Conservation (phyloP, 2,888 invertebrate species). For the Drosophila meridionalis region DNA sequence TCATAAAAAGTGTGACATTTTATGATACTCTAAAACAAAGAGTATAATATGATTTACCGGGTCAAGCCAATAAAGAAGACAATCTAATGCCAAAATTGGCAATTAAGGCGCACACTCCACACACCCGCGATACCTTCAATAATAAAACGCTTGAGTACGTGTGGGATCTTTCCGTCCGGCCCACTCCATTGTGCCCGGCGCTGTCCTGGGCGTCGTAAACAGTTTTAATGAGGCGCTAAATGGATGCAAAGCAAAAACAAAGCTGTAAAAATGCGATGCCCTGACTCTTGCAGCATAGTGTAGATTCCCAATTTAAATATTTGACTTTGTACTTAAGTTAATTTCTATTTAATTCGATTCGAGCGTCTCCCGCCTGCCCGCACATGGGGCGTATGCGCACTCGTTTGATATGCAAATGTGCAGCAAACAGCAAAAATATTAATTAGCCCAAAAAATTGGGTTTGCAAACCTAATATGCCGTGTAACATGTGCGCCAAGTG, state of each 20-base stretch:
- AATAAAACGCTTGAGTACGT: constrained; percentile 51
- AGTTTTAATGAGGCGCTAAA: constrained; percentile 58
- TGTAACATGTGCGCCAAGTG: constrained; percentile 27
- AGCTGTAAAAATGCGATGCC: constrained; percentile 16
- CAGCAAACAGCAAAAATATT: constrained; percentile 22
- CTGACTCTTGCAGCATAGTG: constrained; percentile 11
- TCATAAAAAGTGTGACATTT: constrained; percentile 16
- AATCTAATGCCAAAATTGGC: constrained; percentile 50
- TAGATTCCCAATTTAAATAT: constrained; percentile 45
- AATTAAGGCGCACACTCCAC: constrained; percentile 35
- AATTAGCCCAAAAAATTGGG: constrained; percentile 50
- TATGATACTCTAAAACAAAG: constrained; percentile 7
- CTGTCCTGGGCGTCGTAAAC: constrained; percentile 45
- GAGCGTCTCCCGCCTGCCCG: background rate
- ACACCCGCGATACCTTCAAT: constrained; percentile 24
- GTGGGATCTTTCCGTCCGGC: constrained; percentile 35
- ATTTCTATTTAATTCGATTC: constrained; percentile 38
- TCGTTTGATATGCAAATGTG: constrained; percentile 60
- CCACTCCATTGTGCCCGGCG: constrained; percentile 1
- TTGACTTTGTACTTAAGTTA: constrained; percentile 39
- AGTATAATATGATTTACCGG: constrained; percentile 3
- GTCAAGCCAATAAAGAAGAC: constrained; percentile 30
- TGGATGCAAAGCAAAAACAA: constrained; percentile 30
- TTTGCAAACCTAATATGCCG: constrained; percentile 31
- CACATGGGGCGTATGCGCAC: constrained; percentile 29